Percentiles rank a stretch among this genome's conserved stretches.
phyloP scores from a whole-genome alignment of 1,140 invertebrate genomes.

The Pseudomyrmex sp. region DNA sequence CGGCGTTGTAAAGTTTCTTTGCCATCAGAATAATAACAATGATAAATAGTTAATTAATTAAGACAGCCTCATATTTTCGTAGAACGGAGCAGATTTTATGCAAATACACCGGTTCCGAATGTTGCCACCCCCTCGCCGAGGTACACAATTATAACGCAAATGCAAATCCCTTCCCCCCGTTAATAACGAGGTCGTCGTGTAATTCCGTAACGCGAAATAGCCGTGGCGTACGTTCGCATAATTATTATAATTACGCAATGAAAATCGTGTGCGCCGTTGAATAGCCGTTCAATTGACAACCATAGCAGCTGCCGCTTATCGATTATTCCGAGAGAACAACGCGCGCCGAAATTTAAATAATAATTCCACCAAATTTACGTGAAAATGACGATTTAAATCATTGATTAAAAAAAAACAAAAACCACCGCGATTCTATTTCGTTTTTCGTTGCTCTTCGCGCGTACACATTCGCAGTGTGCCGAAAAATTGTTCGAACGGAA shows the following conservation, averaged over 20 bases:
- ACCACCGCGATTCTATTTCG: neutral
- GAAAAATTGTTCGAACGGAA: conserved; percentile 31
- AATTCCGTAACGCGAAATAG: conserved; percentile 52
- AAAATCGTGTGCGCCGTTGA: conserved; percentile 61
- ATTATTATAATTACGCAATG: conserved; percentile 71
- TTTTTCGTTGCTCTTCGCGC: neutral
- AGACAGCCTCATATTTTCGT: conserved; percentile 68
- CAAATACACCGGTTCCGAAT: conserved; percentile 47
- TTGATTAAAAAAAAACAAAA: neutral
- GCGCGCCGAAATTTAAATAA: conserved; percentile 50
- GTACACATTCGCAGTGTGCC: neutral
- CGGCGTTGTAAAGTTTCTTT: conserved; percentile 64
- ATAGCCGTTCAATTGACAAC: conserved; percentile 64
- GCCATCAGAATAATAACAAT: conserved; percentile 60
- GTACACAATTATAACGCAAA: conserved; percentile 67
- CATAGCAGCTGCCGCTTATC: conserved; percentile 52
- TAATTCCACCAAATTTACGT: conserved; percentile 31
- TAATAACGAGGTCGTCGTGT: conserved; percentile 70
- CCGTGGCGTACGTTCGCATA: conserved; percentile 31
- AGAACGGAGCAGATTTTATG: conserved; percentile 68
- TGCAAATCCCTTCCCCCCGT: conserved; percentile 65
- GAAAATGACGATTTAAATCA: conserved; percentile 22
- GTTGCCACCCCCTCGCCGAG: conserved; percentile 17
- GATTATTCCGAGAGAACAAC: conserved; percentile 56
- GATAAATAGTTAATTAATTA: conserved; percentile 71